phyloP scores from a whole-genome alignment of 2,888 invertebrate species.

The Ophion obscuratus region DNA sequence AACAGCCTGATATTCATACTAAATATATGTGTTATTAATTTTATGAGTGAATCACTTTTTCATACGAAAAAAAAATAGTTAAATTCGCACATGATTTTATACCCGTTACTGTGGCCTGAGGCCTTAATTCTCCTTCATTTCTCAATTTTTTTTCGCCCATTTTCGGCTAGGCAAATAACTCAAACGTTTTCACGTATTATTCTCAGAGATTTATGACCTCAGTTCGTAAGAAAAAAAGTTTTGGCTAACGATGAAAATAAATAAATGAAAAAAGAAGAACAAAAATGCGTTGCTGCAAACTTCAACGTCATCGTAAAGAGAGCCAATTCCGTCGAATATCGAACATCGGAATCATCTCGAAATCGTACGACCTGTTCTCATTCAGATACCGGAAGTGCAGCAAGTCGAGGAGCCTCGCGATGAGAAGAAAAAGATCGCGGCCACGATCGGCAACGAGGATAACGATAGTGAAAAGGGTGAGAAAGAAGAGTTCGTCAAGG shows the following conservation, averaged over 20 bases:
- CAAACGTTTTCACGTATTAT: too few relatives aligned
- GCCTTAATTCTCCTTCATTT: too few relatives aligned
- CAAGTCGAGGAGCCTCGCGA: conserved; percentile 38
- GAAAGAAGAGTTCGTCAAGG: conserved; percentile 16
- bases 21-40: too few relatives aligned
- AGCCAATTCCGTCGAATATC: not conserved
- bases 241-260: too few relatives aligned
- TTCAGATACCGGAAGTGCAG: conserved; percentile 48
- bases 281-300: not conserved
- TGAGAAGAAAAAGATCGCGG: conserved; percentile 38
- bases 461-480: conserved; percentile 1
- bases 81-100: too few relatives aligned
- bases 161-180: too few relatives aligned
- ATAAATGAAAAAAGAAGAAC: not conserved
- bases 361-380: not conserved
- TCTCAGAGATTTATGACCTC: too few relatives aligned
- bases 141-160: too few relatives aligned
- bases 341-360: not conserved
- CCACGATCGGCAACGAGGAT: conserved; percentile 4
- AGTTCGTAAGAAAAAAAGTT: not conserved
- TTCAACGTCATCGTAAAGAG: not conserved
- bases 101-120: too few relatives aligned
- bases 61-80: too few relatives aligned
- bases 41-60: too few relatives aligned
- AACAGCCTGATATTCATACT: too few relatives aligned